Percentiles rank a stretch among this genome's conserved stretches.
These are phyloP conservation scores for Tupaia chinensis DNA, from an alignment of 2,113 vertebrate genomes.

Conservation along the genomic window DNA sequence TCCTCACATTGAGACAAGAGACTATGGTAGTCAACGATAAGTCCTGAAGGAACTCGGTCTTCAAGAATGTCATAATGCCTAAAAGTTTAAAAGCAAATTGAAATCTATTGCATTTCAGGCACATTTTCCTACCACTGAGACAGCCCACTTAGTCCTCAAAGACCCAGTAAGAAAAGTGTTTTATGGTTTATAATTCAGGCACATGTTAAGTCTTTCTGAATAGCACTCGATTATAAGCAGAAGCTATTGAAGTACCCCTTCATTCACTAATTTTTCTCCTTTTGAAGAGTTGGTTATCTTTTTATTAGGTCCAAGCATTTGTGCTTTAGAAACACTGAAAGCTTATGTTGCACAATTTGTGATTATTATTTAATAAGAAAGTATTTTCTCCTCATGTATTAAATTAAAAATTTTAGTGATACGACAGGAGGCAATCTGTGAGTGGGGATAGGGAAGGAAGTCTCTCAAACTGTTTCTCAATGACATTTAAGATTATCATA, in stretches of 20 bases:
- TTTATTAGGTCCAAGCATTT: neutral
- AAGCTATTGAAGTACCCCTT: neutral
- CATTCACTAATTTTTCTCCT: constrained; percentile 5
- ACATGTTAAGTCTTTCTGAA: constrained; percentile 14
- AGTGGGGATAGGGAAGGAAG: neutral
- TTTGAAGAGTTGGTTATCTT: neutral
- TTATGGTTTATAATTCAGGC: neutral
- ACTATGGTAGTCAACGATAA: constrained; percentile 92
- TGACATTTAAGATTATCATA: neutral
- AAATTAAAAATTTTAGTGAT: neutral
- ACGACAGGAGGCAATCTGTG: neutral
- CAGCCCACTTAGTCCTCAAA: constrained; percentile 11
- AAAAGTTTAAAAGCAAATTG: constrained; percentile 60
- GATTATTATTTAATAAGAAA: constrained; percentile 23
- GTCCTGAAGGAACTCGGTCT: constrained; percentile 93
- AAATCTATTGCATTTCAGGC: neutral
- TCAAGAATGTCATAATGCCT: constrained; percentile 97
- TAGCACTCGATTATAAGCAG: neutral
- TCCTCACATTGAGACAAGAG: constrained; percentile 90
- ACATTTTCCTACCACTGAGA: constrained; percentile 44
- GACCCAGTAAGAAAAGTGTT: neutral
- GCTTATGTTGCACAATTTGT: neutral
- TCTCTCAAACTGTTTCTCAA: neutral
- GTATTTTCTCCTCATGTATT: neutral
- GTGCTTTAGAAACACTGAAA: neutral